phyloP scores from a whole-genome alignment of 2,113 vertebrate species.

The Anser brachyrhynchus region DNA sequence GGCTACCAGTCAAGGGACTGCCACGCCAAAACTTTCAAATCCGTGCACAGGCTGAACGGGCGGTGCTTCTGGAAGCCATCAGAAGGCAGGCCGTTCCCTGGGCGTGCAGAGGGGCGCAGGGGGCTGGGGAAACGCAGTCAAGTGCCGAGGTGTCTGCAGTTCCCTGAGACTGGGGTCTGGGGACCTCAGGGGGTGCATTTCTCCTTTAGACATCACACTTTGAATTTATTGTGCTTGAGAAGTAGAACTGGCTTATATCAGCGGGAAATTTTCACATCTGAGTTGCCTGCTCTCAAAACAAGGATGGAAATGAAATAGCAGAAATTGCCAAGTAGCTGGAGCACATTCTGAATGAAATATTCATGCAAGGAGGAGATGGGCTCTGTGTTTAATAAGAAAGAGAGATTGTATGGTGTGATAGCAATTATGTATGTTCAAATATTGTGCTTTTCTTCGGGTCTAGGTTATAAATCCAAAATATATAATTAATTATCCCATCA shows the following conservation, averaged over 20 bases:
- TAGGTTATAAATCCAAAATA: constrained; percentile 64
- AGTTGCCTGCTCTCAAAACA: constrained; percentile 16
- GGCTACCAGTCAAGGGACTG: not conserved
- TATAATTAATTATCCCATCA: constrained; percentile 77
- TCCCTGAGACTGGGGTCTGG: not conserved
- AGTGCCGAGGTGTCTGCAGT: not conserved
- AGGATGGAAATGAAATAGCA: constrained; percentile 16
- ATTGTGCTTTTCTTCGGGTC: constrained; percentile 61
- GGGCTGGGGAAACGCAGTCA: not conserved
- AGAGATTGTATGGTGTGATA: not conserved
- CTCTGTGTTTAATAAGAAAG: constrained; percentile 64
- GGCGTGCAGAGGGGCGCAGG: no score
- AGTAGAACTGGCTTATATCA: not conserved
- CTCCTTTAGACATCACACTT: not conserved
- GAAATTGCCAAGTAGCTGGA: constrained; percentile 55
- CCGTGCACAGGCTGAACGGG: not conserved
- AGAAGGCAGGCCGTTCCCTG: not conserved
- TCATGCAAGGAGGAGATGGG: constrained; percentile 68
- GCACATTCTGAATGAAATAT: constrained; percentile 76
- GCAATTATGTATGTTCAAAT: constrained; percentile 27
- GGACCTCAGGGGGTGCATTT: not conserved
- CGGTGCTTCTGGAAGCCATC: not conserved
- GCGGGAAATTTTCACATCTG: not conserved
- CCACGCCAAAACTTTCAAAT: not conserved
- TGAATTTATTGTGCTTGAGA: not conserved